phyloP scores from a whole-genome alignment of 2,113 vertebrate species.

The Micronisus gabar region DNA sequence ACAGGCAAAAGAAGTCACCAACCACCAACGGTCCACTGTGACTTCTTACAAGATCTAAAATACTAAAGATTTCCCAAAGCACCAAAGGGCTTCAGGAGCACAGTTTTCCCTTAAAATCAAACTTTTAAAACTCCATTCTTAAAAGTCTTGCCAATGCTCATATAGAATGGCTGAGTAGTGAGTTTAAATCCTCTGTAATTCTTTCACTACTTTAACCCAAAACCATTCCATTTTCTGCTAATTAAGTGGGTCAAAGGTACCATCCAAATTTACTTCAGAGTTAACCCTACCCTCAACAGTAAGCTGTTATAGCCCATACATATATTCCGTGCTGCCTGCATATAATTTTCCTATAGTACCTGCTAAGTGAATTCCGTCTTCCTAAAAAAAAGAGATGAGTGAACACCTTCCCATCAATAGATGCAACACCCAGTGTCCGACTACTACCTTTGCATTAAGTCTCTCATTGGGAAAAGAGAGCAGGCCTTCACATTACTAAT shows the following conservation, averaged over 20 bases:
- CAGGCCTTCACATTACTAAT: background rate
- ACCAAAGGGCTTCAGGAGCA: background rate
- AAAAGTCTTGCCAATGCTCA: background rate
- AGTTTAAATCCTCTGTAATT: background rate
- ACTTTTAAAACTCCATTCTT: background rate
- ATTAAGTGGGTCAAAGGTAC: background rate
- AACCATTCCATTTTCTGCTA: background rate
- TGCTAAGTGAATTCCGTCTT: background rate
- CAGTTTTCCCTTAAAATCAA: background rate
- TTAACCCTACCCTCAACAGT: fast-evolving
- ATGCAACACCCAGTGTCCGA: background rate
- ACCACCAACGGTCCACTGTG: fast-evolving
- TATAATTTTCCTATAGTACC: background rate
- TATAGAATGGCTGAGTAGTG: fast-evolving
- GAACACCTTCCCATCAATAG: background rate
- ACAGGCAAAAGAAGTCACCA: background rate
- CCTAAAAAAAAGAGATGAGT: background rate
- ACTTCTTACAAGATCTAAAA: background rate
- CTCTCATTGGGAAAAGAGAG: background rate
- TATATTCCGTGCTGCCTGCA: background rate
- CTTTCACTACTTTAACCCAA: background rate
- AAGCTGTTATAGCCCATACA: background rate
- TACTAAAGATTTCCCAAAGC: background rate
- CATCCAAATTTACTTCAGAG: background rate
- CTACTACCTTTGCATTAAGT: background rate